Percentiles rank a stretch among this genome's conserved stretches.
Conservation (phyloP, 2,797 vertebrate species). For the Syndactyla subalaris region DNA sequence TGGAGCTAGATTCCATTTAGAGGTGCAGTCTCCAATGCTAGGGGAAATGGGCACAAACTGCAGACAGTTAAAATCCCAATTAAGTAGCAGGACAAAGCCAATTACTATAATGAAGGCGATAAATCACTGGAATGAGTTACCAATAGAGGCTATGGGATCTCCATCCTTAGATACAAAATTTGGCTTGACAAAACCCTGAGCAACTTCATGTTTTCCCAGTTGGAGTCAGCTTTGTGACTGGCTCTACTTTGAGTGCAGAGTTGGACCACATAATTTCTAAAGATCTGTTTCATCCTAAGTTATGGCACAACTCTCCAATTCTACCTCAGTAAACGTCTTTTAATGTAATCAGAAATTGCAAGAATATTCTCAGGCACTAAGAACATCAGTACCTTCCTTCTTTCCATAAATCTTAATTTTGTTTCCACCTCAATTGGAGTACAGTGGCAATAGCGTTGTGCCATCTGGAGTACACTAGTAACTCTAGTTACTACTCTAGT, state of each 20-base stretch:
- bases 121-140: neutral
- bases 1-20: neutral
- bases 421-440: neutral
- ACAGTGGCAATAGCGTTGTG: neutral
- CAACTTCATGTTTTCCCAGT: neutral
- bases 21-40: neutral
- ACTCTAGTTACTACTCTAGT: neutral
- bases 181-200: neutral
- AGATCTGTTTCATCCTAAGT: neutral
- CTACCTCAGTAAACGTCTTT: neutral
- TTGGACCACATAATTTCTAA: neutral
- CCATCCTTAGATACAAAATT: neutral
- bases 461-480: neutral
- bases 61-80: neutral
- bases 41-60: neutral
- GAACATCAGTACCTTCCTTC: neutral
- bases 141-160: neutral
- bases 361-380: neutral
- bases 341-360: neutral
- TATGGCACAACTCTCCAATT: neutral
- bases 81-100: neutral
- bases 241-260: neutral
- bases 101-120: neutral
- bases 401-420: neutral
- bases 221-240: neutral